Evolutionary conservation across 2,888 invertebrate genomes (phyloP), one percentile per base, ranked within the genome.

Genomic region (Drosophila emarginata): DNA sequence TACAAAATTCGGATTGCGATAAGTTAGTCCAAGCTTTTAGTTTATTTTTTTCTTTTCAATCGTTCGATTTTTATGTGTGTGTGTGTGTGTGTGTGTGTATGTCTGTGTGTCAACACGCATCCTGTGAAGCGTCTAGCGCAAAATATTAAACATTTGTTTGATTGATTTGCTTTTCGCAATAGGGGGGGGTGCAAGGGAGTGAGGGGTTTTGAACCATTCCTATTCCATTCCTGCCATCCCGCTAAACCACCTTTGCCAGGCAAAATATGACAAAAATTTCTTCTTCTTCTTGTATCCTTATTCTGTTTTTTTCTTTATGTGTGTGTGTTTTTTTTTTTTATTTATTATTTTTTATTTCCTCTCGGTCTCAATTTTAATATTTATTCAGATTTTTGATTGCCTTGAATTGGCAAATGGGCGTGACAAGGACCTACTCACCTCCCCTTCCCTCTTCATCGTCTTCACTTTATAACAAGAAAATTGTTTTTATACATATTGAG

Each of bases 81-180:
- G 18, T 18, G 26, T 50, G 7, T 21, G 67, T 54, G 28, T 36
- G n/a, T 69, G 36, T 21, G 53, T 52, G 14, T 67, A 18, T 9
- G 7, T 18, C n/a, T 60, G 53, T 50, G 60, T 72, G 75, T 63
- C 72, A 67, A 68, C 21, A 50, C 52, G 64, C 60, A 36, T 62
- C 58, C 52, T 52, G 62, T 73, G 73, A 76, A 68, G 74, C 77
- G 74, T 54, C 67, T 72, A 76, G 75, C 77, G 70, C 64, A 74
- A 77, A 78, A 77, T 77, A 78, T 78, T 70, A 77, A 77, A 74
- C 78, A 77, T 78, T 74, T 70, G 54, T 67, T 74, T 77, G 76
- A 77, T 77, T 77, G 76, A 77, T 77, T 77, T 78, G 69, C 69
- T 72, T 63, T 61, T 58, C 28, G 36, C 53, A 53, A 59, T 45